These are phyloP conservation scores for Oscheius sp. DNA, from an alignment of 2,888 invertebrate genomes.

Conservation along the genomic window DNA sequence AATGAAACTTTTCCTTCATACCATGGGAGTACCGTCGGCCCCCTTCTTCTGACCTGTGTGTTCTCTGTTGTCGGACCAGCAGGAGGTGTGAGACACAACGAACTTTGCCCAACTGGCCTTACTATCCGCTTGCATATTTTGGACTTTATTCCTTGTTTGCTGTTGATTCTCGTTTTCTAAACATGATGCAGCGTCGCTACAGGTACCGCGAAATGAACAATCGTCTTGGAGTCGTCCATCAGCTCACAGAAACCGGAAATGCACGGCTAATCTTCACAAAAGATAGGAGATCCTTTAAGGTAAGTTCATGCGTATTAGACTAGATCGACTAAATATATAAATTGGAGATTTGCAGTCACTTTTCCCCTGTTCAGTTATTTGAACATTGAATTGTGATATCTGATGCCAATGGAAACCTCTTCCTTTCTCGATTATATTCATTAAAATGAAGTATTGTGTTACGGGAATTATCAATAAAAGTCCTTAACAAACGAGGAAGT, in stretches of 20 bases:
- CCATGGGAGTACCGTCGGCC: too few relatives aligned
- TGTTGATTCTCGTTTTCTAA: neutral
- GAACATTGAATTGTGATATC: too few relatives aligned
- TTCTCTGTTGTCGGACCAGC: too few relatives aligned
- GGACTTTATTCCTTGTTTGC: constrained; percentile 24
- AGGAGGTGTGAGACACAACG: neutral
- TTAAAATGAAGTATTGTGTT: neutral
- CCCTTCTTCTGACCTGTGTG: too few relatives aligned
- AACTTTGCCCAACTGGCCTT: constrained; percentile 25
- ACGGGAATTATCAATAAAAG: neutral
- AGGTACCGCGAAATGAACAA: constrained; percentile 33
- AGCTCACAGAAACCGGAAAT: constrained; percentile 22
- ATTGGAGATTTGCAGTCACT: too few relatives aligned
- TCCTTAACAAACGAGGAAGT: neutral
- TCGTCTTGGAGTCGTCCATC: constrained; percentile 30
- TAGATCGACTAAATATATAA: too few relatives aligned
- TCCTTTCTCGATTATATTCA: too few relatives aligned
- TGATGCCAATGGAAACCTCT: too few relatives aligned
- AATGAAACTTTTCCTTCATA: constrained; percentile 2
- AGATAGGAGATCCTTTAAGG: constrained; percentile 17
- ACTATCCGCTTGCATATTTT: constrained; percentile 28
- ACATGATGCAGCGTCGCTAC: constrained; percentile 32
- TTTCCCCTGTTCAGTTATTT: neutral
- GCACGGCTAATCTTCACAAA: constrained; percentile 30
- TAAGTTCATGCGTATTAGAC: neutral